Evolutionary conservation across 2,888 invertebrate genomes (phyloP).

Genomic region (Scaptomyza tumidula): DNA sequence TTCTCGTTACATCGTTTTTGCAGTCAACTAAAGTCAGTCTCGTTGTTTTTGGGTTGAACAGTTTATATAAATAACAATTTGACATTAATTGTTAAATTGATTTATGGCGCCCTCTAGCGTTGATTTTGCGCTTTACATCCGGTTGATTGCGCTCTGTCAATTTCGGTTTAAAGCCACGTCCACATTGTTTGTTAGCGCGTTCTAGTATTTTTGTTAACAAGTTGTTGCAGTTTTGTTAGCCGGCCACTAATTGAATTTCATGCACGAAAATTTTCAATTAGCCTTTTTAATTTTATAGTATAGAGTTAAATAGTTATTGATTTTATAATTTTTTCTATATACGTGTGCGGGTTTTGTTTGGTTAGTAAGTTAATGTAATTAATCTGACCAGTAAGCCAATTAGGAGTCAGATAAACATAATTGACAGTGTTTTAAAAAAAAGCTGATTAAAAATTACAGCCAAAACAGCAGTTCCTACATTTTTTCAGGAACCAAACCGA

Average conservation of each 20-base stretch:
- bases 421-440: no score
- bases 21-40: slow-evolving; percentile 4
- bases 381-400: not conserved
- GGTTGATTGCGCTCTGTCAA: slow-evolving; percentile 45
- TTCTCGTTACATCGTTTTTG: not conserved
- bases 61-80: slow-evolving; percentile 62
- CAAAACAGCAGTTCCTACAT: no score
- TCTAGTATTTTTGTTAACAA: slow-evolving; percentile 41
- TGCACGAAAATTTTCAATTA: slow-evolving; percentile 62
- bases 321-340: slow-evolving; percentile 3
- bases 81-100: slow-evolving; percentile 68
- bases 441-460: no score
- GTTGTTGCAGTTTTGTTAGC: slow-evolving; percentile 32
- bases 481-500: no score
- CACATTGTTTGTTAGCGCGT: slow-evolving; percentile 44
- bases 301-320: not conserved
- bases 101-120: slow-evolving; percentile 51
- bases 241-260: slow-evolving; percentile 61
- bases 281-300: slow-evolving; percentile 53
- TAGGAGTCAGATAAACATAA: not conserved
- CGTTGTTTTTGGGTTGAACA: slow-evolving; percentile 14
- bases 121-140: slow-evolving; percentile 47
- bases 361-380: no score
- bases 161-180: slow-evolving; percentile 44
- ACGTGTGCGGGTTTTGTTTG: no score